Base-by-base conservation (phyloP, 2,888 invertebrate species). In the Aspidiotus destructor region DNA sequence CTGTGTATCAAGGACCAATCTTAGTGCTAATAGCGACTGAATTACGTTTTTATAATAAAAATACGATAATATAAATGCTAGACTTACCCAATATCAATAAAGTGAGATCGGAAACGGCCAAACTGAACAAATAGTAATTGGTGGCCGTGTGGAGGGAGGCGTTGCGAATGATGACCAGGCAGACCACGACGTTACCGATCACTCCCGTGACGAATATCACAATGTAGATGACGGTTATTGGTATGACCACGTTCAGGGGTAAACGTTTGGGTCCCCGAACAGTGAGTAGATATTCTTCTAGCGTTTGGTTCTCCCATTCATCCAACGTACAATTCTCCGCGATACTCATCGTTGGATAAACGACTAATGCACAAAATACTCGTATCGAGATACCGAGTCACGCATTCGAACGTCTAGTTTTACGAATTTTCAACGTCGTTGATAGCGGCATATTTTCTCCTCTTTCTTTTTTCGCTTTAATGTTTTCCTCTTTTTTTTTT, bases 111-210 rank as follows among this genome's bases (percentile, higher is more conserved):
- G 92, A 92, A 15, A 93, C 80, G 16, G 94, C 91, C 78, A 93
- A 79, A 76, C 89, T 92, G 80, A 93, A 90, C 61, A 94, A 81
- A 76, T 94, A 95, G 76, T 90, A 94, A 76, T 95, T 94, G 0
- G 94, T 95, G 0, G 92, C 88, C 0, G 92, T 91, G 74, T 91
- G 92, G 86, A 95, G 87, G 8, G 86, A 83, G 0, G 85, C 82
- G 75, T 92, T 90, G 44, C 84, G 83, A 9, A 87, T 83, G 65
- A 94, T 92, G 13, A 94, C 92, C 55, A 88, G 82, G 75, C 93
- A 93, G 8, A 93, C 92, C 6, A 86, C 84, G 41, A 88, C 79
- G 76, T 94, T 94, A 5, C 94, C 94, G 60, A 88, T 79, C 48
- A 92, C 82, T 0, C 93, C 93, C 0, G 89, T 88, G 60, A 92